A percentile compares a stretch with the other conserved stretches of the same genome.
Evolutionary conservation across 1,140 invertebrate genomes (phyloP).

Genomic region (Magallana angulata): DNA sequence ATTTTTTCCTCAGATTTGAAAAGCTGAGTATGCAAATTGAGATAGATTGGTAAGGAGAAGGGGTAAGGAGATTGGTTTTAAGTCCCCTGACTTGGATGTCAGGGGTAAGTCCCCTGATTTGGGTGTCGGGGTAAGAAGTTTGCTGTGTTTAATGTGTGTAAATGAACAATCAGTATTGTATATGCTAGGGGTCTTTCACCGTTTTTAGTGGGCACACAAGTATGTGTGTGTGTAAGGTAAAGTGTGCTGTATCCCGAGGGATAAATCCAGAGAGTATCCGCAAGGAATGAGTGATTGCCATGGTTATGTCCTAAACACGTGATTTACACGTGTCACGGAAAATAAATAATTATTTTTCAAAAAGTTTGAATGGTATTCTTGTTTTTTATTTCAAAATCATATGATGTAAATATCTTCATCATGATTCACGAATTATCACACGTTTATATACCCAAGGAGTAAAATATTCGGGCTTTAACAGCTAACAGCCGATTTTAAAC

Average conservation of each 20-base stretch:
- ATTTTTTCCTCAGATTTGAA: too few species aligned
- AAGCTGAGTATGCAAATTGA: too few species aligned
- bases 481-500: too few species aligned
- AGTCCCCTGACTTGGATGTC: neutral
- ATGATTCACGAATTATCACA: too few species aligned
- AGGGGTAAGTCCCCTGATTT: neutral
- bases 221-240: neutral
- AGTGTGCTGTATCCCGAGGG: neutral
- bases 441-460: too few species aligned
- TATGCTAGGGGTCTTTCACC: conserved; percentile 18
- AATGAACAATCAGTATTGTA: conserved; percentile 28
- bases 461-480: too few species aligned
- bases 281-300: conserved; percentile 18
- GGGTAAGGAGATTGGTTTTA: neutral
- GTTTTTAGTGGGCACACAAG: conserved; percentile 15
- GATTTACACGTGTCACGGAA: conserved; percentile 34
- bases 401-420: too few species aligned
- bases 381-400: neutral
- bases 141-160: neutral
- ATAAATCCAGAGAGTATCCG: conserved; percentile 29
- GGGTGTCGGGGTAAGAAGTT: neutral
- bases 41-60: too few species aligned
- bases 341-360: conserved; percentile 40
- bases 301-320: conserved; percentile 31
- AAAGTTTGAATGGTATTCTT: conserved; percentile 21